Evolutionary conservation across 2,797 vertebrate genomes (phyloP), one percentile per base, ranked within the genome.

Genomic region (Bucorvus abyssinicus): DNA sequence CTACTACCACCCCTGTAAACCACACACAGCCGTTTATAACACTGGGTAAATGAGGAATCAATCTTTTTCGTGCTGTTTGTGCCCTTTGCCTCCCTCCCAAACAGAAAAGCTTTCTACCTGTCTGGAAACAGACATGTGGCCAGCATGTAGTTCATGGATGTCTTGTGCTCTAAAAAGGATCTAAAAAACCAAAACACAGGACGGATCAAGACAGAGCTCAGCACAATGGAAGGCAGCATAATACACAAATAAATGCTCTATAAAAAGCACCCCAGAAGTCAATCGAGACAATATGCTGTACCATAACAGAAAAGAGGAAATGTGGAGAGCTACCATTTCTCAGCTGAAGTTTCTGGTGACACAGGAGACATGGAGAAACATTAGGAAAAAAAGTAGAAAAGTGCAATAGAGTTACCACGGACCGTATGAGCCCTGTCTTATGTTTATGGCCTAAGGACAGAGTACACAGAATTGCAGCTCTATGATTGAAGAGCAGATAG

Each of bases 141-240:
- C 98, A 99, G 93, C 99, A 99, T 99, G 96, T 98, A 98, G 97
- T 99, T 99, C 99, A 99, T 98, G 75, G 99, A 98, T 73, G 99
- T 99, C 97, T 99, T 99, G 97, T 98, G 98, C 96, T 99, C 99
- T 74, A 99, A 98, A 98, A 99, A 99, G 94, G 98, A 98, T 94
- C 99, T 99, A 87, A 56, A 95, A 68, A 96, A 85, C 74, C 57
- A 84, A 84, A 65, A 87, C 14, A 85, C 7, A 36, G 38, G 38
- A 79, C 13, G 50, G 64, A 70, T 94, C 84, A 95, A 86, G 84
- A 68, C 18, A 96, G 49, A 88, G 14, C 14, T 71, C 53, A 92
- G 82, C 11, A 49, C 13, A 95, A 22, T 12, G 7, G 68, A 94
- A 89, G 30, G 49, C 22, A 90, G 36, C 55, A 20, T 18, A 84